phyloP scores from a whole-genome alignment of 2,888 invertebrate species.

The Latheticus oryzae region DNA sequence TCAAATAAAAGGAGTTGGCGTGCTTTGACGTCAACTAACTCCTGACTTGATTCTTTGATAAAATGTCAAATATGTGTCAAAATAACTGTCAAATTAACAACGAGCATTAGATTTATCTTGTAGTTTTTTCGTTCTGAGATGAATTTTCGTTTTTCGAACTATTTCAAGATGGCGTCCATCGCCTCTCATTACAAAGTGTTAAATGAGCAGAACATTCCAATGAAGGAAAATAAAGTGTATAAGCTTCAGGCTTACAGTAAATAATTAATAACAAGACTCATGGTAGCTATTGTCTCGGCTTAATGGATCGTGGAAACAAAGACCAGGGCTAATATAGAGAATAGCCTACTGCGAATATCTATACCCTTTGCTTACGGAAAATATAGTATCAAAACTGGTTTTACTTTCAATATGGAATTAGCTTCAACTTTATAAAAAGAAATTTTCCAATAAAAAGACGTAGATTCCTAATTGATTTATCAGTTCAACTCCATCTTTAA shows the following conservation, averaged over 20 bases:
- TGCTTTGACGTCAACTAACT: too few relatives aligned
- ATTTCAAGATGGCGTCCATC: slow-evolving; percentile 16
- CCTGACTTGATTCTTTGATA: too few relatives aligned
- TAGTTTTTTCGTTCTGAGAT: too few relatives aligned
- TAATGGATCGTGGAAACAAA: slow-evolving; percentile 40
- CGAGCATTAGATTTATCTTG: too few relatives aligned
- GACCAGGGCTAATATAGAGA: slow-evolving; percentile 35
- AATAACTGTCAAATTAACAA: too few relatives aligned
- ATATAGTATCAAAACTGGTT: slow-evolving; percentile 9
- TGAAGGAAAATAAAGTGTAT: slow-evolving; percentile 34
- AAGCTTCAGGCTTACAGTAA: slow-evolving; percentile 37
- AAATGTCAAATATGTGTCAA: too few relatives aligned
- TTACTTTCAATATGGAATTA: slow-evolving; percentile 15
- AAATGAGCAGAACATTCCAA: slow-evolving; percentile 33
- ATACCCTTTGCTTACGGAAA: slow-evolving; percentile 13
- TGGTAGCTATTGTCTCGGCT: slow-evolving; percentile 39
- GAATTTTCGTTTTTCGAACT: too few relatives aligned
- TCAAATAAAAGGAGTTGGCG: too few relatives aligned
- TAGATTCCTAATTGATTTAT: slow-evolving; percentile 18
- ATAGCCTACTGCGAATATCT: slow-evolving; percentile 32
- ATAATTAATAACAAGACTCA: slow-evolving; percentile 44
- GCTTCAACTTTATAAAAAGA: neutral
- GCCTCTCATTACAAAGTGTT: slow-evolving; percentile 14
- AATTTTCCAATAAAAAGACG: neutral
- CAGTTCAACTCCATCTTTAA: slow-evolving; percentile 1